Conservation (phyloP, 2,888 invertebrate species). For the Coelinius sp. region DNA sequence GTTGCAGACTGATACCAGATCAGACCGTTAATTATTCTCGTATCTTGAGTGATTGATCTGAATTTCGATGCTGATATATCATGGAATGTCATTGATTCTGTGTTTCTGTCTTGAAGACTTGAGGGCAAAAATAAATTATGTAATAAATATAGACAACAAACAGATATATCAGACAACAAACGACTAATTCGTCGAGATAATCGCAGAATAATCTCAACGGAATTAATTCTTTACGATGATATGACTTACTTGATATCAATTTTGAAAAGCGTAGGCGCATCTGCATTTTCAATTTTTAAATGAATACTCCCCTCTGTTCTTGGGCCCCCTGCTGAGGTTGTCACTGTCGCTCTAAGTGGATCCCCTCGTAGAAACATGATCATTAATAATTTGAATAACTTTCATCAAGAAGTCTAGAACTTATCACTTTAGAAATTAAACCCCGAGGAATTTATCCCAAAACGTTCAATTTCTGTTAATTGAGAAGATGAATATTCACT, state of each 20-base stretch:
- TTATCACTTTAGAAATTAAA: too few species aligned
- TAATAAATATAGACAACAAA: neutral
- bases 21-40: constrained; percentile 47
- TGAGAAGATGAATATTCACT: too few species aligned
- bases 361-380: constrained; percentile 70
- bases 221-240: too few species aligned
- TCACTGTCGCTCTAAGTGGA: constrained; percentile 72
- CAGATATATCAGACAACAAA: too few species aligned
- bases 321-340: constrained; percentile 69
- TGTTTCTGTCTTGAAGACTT: constrained; percentile 55
- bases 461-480: too few species aligned
- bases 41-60: constrained; percentile 47
- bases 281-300: constrained; percentile 68
- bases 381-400: too few species aligned
- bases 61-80: constrained; percentile 59
- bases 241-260: constrained; percentile 73
- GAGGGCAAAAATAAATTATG: constrained; percentile 23
- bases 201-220: neutral
- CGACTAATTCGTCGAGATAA: neutral
- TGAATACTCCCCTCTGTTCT: constrained; percentile 71
- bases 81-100: constrained; percentile 54
- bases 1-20: constrained; percentile 57
- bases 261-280: constrained; percentile 69
- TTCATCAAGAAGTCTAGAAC: too few species aligned
- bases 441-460: too few species aligned